Conservation (phyloP, 2,113 vertebrate species). For the Pantherophis guttatus region DNA sequence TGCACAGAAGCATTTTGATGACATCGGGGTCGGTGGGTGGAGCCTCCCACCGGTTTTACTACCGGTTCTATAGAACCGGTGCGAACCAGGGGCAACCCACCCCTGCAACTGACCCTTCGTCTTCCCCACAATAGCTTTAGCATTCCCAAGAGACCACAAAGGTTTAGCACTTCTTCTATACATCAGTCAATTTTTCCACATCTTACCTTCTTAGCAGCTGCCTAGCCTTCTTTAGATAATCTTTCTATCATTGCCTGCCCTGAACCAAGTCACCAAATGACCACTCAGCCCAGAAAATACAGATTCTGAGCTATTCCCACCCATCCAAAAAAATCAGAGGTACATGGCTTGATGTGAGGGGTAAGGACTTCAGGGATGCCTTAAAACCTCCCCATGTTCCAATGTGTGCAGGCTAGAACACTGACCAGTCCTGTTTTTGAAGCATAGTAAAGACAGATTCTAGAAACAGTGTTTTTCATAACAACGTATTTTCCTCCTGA, state of each 20-base stretch:
- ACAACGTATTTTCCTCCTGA: background rate
- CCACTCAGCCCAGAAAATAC: background rate
- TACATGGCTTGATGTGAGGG: background rate
- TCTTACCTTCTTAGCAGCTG: background rate
- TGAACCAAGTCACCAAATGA: background rate
- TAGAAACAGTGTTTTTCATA: background rate
- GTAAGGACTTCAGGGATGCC: background rate
- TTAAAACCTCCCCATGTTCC: background rate
- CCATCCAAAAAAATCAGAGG: background rate
- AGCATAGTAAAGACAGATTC: background rate
- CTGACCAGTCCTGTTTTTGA: background rate
- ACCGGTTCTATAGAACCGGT: too few relatives aligned
- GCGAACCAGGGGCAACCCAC: too few relatives aligned
- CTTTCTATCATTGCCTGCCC: background rate
- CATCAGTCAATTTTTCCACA: background rate
- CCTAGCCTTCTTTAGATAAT: background rate
- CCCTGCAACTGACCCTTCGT: background rate
- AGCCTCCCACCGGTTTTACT: too few relatives aligned
- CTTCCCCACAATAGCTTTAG: background rate
- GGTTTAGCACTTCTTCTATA: background rate
- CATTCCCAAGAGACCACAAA: background rate
- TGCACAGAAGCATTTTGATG: too few relatives aligned
- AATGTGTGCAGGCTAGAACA: background rate
- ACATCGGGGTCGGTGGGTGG: too few relatives aligned
- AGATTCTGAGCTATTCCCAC: background rate